These are phyloP conservation scores for Chloropsis cyanopogon DNA, from an alignment of 2,113 vertebrate genomes.

Conservation along the genomic window DNA sequence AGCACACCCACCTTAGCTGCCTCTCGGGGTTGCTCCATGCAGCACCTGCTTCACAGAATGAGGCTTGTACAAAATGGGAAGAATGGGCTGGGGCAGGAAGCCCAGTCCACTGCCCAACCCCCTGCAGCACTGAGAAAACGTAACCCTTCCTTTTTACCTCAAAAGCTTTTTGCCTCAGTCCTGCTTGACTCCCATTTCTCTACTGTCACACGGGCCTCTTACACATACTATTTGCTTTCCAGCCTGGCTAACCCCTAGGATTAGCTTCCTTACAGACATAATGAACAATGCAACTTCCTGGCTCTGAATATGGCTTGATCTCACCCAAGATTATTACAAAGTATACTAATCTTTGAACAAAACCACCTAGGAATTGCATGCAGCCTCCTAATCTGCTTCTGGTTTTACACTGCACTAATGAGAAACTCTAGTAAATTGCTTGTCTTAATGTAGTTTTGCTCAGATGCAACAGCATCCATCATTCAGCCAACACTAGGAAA, in stretches of 20 bases:
- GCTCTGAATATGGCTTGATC: background rate
- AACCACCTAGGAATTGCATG: background rate
- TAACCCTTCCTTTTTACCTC: background rate
- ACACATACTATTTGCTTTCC: background rate
- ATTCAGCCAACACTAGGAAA: background rate
- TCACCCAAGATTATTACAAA: background rate
- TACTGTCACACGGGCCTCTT: background rate
- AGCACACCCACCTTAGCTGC: fast-evolving
- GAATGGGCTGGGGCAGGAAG: background rate
- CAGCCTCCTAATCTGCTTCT: background rate
- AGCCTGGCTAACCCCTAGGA: background rate
- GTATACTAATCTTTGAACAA: background rate
- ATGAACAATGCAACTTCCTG: background rate
- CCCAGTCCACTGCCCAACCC: background rate
- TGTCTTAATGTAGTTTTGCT: background rate
- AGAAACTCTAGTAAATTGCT: background rate
- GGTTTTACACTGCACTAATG: background rate
- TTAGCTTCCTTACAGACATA: background rate
- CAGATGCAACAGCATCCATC: background rate
- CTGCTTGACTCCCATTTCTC: background rate
- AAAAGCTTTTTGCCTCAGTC: background rate
- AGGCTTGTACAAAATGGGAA: background rate
- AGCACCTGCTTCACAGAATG: background rate
- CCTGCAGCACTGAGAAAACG: fast-evolving
- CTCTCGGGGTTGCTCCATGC: fast-evolving